phyloP scores from a whole-genome alignment of 2,797 vertebrate species.

The Ciconia nigra region DNA sequence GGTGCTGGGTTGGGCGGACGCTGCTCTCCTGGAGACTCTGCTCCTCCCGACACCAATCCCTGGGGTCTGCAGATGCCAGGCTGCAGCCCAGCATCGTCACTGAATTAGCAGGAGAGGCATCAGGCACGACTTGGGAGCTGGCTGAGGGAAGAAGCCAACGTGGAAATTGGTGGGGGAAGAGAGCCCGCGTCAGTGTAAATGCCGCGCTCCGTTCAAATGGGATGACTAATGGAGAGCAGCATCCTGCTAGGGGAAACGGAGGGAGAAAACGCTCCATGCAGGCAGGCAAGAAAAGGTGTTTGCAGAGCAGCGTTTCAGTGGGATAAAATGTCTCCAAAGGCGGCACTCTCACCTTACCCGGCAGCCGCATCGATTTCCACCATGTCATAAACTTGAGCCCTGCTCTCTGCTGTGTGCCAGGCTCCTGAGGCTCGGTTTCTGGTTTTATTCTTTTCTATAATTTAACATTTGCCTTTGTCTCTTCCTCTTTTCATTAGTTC shows the following conservation, averaged over 20 bases:
- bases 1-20: rapidly evolving
- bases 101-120: background rate
- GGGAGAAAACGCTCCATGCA: background rate
- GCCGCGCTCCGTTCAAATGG: background rate
- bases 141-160: background rate
- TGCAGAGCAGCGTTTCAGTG: background rate
- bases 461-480: background rate
- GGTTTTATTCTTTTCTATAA: background rate
- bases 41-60: background rate
- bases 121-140: background rate
- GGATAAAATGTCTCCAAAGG: background rate
- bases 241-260: background rate
- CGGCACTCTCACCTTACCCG: background rate
- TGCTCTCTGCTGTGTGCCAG: background rate
- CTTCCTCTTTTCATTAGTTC: background rate
- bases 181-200: background rate
- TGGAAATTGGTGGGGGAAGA: background rate
- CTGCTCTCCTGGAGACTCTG: background rate
- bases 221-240: background rate
- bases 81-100: rapidly evolving
- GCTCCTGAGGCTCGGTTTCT: background rate
- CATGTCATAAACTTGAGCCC: background rate
- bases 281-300: background rate
- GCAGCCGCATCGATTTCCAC: background rate
- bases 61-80: background rate